Evolutionary conservation across 2,113 vertebrate genomes (phyloP), one percentile per base, ranked within the genome.

Genomic region (Pachypanchax playfairii): DNA sequence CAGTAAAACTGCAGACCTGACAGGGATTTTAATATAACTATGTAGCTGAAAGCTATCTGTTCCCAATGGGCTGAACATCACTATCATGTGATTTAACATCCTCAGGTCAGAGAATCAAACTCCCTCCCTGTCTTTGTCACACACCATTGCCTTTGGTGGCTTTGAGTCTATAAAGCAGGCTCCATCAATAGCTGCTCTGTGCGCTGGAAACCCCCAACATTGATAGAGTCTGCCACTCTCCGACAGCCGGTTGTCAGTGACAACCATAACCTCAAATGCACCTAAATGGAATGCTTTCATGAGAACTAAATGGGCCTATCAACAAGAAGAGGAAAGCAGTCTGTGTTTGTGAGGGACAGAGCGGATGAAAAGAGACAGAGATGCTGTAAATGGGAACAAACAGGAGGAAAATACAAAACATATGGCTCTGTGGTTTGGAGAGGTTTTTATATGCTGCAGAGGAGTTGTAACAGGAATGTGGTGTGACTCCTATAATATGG

Each of bases 211-310:
- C 76, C 87, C 83, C 86, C 76, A 80, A 48, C 64, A 58, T 52
- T 67, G 74, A 74, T 50, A 83, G 85, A 90, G 77, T 70, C 84
- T 70, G 76, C 82, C 65, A 62, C 73, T 80, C 77, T 82, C 77
- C 53, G 89, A 90, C 88, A 89, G 79, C 81, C 67, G 76, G 88
- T 90, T 86, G 90, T 89, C 90, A 90, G 31, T 84, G 86, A 87
- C 88, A 87, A 90, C 87, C 87, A 59, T 86, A 88, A 87, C 88
- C 87, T 88, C 84, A 85, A 75, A 87, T 85, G 86, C 85, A 85
- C 85, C 77, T 87, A 75, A 85, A 87, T 81, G 84, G 87, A 85
- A 84, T 75, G 81, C 82, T 89, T 90, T 90, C 79, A 84, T 85
- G 65, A 74, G 82, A 69, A 79, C 84, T 83, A 86, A 90, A 88